A percentile compares a stretch with the other conserved stretches of the same genome.
phyloP scores from a whole-genome alignment of 2,113 vertebrate species.

The Lophius piscatorius region DNA sequence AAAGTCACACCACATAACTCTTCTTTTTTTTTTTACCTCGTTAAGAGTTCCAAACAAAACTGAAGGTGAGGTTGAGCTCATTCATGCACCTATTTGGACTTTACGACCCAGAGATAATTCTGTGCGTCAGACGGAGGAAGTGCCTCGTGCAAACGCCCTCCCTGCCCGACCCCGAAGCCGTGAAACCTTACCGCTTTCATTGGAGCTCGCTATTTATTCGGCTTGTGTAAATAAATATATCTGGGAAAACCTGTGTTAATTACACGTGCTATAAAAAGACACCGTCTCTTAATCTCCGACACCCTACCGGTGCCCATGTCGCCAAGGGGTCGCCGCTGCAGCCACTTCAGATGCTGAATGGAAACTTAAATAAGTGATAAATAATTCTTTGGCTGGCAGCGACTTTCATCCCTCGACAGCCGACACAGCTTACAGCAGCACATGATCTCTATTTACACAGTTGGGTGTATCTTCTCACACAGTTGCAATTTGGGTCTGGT shows the following conservation, averaged over 20 bases:
- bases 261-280: constrained; percentile 80
- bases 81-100: constrained; percentile 66
- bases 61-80: constrained; percentile 30
- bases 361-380: constrained; percentile 78
- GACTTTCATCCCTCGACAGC: constrained; percentile 68
- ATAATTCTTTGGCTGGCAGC: constrained; percentile 71
- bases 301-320: constrained; percentile 65
- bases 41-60: constrained; percentile 33
- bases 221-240: constrained; percentile 85
- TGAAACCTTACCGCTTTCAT: constrained; percentile 76
- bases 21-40: no score
- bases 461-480: constrained; percentile 65
- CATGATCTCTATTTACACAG: constrained; percentile 78
- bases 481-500: constrained; percentile 60
- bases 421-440: constrained; percentile 71
- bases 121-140: constrained; percentile 54
- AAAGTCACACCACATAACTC: no score
- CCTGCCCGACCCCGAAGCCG: constrained; percentile 44
- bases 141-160: constrained; percentile 36
- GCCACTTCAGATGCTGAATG: constrained; percentile 63
- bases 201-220: constrained; percentile 78
- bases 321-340: constrained; percentile 52
- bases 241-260: constrained; percentile 81
- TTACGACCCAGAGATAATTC: constrained; percentile 61
- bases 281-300: constrained; percentile 71